Evolutionary conservation across 2,113 vertebrate species (phyloP).

Genomic region (Drymodes brunneopygia): DNA sequence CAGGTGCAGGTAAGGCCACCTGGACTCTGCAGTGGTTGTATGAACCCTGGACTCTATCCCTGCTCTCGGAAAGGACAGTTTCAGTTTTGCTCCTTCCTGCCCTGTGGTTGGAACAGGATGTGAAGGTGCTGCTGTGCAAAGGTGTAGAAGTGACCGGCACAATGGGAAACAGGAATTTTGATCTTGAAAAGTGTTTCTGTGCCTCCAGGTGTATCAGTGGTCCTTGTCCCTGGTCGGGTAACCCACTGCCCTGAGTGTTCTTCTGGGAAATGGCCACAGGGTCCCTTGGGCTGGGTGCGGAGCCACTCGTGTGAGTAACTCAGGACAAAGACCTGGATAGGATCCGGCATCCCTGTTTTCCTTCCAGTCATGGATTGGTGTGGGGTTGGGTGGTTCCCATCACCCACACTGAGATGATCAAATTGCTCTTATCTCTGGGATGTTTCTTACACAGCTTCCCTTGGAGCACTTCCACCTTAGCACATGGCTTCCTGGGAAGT

Average conservation of each 20-base stretch:
- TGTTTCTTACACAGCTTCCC: background rate
- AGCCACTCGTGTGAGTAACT: background rate
- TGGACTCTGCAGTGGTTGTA: accelerated
- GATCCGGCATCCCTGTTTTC: background rate
- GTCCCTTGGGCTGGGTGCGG: background rate
- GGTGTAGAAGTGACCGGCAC: background rate
- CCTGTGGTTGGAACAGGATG: background rate
- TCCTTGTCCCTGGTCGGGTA: background rate
- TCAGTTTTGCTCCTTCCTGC: background rate
- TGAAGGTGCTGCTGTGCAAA: accelerated
- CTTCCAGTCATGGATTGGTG: background rate
- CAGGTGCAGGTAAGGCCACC: background rate
- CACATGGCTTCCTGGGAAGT: background rate
- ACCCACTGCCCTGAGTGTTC: background rate
- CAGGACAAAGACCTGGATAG: accelerated
- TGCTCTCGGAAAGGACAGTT: background rate
- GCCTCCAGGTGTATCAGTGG: background rate
- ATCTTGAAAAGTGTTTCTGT: accelerated
- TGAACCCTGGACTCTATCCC: background rate
- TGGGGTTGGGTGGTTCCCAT: background rate
- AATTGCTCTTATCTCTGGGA: background rate
- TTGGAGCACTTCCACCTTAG: background rate
- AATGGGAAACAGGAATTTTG: background rate
- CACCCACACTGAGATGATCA: background rate
- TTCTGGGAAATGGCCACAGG: background rate